Conservation (phyloP, 2,888 invertebrate genomes). For the Ceraclea dissimilis region DNA sequence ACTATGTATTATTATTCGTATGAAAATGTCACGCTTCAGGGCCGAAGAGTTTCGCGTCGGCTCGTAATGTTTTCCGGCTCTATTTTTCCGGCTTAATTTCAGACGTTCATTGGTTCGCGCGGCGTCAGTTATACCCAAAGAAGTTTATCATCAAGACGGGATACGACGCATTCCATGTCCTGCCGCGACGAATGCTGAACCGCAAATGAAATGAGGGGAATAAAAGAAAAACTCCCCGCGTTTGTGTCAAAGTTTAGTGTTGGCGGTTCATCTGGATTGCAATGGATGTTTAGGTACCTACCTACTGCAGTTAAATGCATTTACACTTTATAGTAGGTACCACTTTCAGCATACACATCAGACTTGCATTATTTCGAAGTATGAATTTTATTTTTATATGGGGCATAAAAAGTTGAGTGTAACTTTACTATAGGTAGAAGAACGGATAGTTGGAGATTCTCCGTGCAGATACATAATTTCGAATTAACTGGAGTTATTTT, state of each 20-base stretch:
- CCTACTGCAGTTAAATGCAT: background rate
- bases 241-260: conserved; percentile 17
- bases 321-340: too few relatives aligned
- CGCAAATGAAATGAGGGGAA: conserved; percentile 3
- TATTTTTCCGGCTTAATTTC: conserved; percentile 7
- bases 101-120: background rate
- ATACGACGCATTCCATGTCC: background rate
- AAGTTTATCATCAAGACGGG: background rate
- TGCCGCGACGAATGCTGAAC: conserved; percentile 2
- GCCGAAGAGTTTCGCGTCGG: conserved; percentile 7
- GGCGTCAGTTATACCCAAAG: background rate
- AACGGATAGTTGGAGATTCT: too few relatives aligned
- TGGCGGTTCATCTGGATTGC: background rate
- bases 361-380: too few relatives aligned
- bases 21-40: conserved; percentile 8
- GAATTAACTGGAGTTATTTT: too few relatives aligned
- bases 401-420: too few relatives aligned
- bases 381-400: too few relatives aligned
- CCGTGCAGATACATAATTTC: too few relatives aligned
- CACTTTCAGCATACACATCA: too few relatives aligned
- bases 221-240: conserved; percentile 3
- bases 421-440: too few relatives aligned
- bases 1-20: background rate
- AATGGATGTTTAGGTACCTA: background rate
- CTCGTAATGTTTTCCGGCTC: conserved; percentile 8